Evolutionary conservation across 2,888 invertebrate species (phyloP).

Genomic region (Euzophera pinguis): DNA sequence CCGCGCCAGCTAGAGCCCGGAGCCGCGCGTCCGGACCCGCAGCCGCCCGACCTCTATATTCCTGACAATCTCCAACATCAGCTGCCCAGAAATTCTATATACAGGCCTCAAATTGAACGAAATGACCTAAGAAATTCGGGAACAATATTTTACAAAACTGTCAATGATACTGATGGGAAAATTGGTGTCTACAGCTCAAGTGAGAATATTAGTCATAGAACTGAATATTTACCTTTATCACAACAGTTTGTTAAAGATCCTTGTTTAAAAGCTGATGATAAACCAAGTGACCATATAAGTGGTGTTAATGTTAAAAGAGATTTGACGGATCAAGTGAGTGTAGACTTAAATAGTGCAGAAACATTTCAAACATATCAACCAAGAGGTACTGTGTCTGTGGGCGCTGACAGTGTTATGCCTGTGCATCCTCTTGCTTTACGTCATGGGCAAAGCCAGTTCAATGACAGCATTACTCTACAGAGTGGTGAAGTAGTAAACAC

Average conservation of each 20-base stretch:
- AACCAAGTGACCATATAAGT: constrained; percentile 32
- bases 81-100: constrained; percentile 44
- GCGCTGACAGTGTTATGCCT: constrained; percentile 54
- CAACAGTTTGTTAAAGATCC: constrained; percentile 54
- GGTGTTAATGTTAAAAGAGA: constrained; percentile 45
- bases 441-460: constrained; percentile 55
- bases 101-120: constrained; percentile 42
- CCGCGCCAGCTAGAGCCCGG: constrained; percentile 75
- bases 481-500: constrained; percentile 53
- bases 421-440: constrained; percentile 49
- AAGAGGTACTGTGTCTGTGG: constrained; percentile 46
- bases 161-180: constrained; percentile 51
- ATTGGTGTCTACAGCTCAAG: constrained; percentile 42
- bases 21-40: constrained; percentile 58
- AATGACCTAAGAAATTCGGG: constrained; percentile 45
- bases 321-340: constrained; percentile 39
- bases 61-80: constrained; percentile 51
- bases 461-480: constrained; percentile 57
- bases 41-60: constrained; percentile 44
- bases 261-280: constrained; percentile 46
- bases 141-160: constrained; percentile 54
- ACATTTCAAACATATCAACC: constrained; percentile 57
- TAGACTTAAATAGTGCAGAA: constrained; percentile 51
- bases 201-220: constrained; percentile 42
- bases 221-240: constrained; percentile 48